Base-by-base conservation (phyloP, 35 echinoderm and acorn worm genomes). In the Amphiura filiformis region DNA sequence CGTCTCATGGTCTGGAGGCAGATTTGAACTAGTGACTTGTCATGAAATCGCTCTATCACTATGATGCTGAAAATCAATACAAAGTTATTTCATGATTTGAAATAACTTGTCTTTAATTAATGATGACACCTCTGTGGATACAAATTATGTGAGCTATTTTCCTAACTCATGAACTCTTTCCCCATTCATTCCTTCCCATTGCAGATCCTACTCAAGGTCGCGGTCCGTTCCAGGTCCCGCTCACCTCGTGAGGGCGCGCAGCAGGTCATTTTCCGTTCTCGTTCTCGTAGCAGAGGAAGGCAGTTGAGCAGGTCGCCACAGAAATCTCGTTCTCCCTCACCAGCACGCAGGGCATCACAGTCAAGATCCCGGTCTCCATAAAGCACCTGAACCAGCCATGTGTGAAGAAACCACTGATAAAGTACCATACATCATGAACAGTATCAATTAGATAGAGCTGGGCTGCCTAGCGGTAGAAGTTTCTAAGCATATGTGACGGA, bases 321-420 rank as follows among this genome's bases (percentile, higher is more conserved):
- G 28, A 38, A 49, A 15, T 76, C 76, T 26, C 32, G 22, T 35
- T 88, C 76, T 35, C 35, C 13, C 32, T 32, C 32, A 14, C 44
- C 78, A 31, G 35, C 52, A n/a, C 40, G 52, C 36, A 70, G 83
- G 23, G 70, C 64, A 26, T 85, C 39, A 23, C 64, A 82, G 32
- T 91, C 89, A 1, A 75, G 82, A 30, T 91, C 89, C 65, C 76
- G 82, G 76, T 90, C 88, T 1, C 80, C 80, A 52, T 52, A 52
- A 52, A 52, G n/a, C n/a, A n/a, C n/a, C n/a, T n/a, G n/a, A n/a
- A n/a, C n/a, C n/a, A n/a, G n/a, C n/a, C n/a, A n/a, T n/a, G n/a
- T n/a, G n/a, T n/a, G n/a, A n/a, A n/a, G n/a, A n/a, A n/a, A n/a
- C n/a, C n/a, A n/a, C n/a, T n/a, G n/a, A n/a, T n/a, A n/a, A n/a